phyloP scores from a whole-genome alignment of 2,113 vertebrate genomes.

The Zapornia atra region DNA sequence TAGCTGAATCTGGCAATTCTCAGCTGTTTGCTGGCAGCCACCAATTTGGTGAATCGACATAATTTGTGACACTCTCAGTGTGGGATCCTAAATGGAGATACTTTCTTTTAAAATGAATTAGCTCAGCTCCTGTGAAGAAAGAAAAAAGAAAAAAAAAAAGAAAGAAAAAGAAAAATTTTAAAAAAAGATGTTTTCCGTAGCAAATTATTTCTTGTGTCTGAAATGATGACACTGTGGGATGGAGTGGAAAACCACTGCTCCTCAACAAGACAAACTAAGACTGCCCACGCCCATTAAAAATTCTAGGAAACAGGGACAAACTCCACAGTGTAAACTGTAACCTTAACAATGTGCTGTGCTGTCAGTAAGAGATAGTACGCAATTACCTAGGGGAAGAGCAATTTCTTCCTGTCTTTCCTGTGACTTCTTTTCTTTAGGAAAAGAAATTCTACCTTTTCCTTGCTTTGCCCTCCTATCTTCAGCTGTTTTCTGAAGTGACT shows the following conservation, averaged over 20 bases:
- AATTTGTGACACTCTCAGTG: conserved; percentile 56
- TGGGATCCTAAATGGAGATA: conserved; percentile 27
- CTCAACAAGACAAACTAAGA: conserved; percentile 12
- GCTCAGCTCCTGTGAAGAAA: background rate
- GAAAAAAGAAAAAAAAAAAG: background rate
- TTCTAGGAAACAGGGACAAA: conserved; percentile 14
- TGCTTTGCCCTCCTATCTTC: background rate
- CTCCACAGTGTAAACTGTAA: background rate
- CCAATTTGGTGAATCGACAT: conserved; percentile 45
- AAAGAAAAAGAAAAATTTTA: background rate
- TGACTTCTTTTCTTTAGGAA: background rate
- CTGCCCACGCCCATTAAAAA: background rate
- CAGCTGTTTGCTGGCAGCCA: conserved; percentile 20
- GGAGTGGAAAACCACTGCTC: conserved; percentile 37
- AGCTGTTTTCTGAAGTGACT: background rate
- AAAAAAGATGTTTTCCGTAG: background rate
- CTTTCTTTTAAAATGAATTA: conserved; percentile 17
- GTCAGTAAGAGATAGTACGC: background rate
- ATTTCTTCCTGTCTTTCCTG: background rate
- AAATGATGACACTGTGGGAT: conserved; percentile 13
- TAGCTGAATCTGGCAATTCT: conserved; percentile 65
- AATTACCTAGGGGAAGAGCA: background rate
- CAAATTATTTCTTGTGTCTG: conserved; percentile 12
- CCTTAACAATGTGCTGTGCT: background rate
- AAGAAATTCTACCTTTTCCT: background rate